phyloP scores from a whole-genome alignment of 2,888 invertebrate species.

The Galerucella nymphaeae region DNA sequence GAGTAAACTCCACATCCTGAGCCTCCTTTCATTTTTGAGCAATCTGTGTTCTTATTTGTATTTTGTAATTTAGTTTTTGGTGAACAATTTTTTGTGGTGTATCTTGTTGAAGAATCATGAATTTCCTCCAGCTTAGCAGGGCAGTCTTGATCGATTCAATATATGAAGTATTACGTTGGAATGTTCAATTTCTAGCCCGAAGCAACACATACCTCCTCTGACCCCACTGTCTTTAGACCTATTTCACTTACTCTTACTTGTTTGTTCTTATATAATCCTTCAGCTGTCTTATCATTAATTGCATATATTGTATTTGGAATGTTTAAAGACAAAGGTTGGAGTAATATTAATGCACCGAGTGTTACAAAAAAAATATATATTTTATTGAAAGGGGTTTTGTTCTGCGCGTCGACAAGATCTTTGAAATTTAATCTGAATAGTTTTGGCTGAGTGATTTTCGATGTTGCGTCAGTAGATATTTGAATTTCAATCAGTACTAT shows the following conservation, averaged over 20 bases:
- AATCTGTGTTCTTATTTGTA: too few species aligned
- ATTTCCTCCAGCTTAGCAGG: slow-evolving; percentile 34
- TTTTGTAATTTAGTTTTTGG: too few species aligned
- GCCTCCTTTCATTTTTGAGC: too few species aligned
- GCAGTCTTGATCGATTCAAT: slow-evolving; percentile 42
- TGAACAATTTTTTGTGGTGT: slow-evolving; percentile 3
- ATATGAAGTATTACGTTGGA: slow-evolving; percentile 43
- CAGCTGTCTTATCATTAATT: slow-evolving; percentile 29
- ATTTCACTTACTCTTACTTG: slow-evolving; percentile 45
- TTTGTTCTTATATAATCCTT: slow-evolving; percentile 43
- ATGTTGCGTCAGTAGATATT: background rate
- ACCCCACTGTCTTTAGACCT: slow-evolving; percentile 20
- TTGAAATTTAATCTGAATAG: background rate
- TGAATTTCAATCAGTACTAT: too few species aligned
- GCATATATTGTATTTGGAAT: slow-evolving; percentile 19
- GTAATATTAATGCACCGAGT: slow-evolving; percentile 1
- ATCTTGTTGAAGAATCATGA: slow-evolving; percentile 8
- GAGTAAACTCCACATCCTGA: too few species aligned
- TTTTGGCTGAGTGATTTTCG: background rate
- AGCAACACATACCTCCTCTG: slow-evolving; percentile 34
- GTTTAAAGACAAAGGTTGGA: slow-evolving; percentile 6
- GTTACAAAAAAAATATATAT: background rate
- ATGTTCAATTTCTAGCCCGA: slow-evolving; percentile 45
- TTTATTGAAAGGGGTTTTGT: background rate
- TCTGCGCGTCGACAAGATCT: background rate